Percentiles rank a stretch among this genome's conserved stretches.
These are phyloP conservation scores for Anarhynchus alexandrinus DNA, from an alignment of 2,113 vertebrate genomes.

Conservation along the genomic window DNA sequence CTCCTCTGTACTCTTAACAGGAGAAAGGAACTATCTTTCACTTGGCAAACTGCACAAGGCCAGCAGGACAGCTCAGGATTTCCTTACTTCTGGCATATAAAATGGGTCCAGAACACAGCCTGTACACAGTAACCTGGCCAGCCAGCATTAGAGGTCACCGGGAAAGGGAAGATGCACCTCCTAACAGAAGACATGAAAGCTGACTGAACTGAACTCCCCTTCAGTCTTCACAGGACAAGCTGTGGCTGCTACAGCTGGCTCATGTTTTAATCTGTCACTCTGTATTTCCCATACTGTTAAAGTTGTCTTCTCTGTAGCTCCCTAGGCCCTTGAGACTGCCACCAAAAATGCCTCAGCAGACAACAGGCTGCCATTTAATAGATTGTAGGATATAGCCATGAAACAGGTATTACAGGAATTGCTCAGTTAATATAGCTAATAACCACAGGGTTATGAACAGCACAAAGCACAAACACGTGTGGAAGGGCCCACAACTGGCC, in stretches of 20 bases:
- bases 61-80: neutral
- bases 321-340: neutral
- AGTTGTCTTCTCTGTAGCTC: neutral
- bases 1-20: neutral
- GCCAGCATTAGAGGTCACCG: neutral
- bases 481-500: neutral
- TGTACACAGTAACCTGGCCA: neutral
- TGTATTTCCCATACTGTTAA: neutral
- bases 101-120: neutral
- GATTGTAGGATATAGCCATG: neutral
- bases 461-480: neutral
- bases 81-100: neutral
- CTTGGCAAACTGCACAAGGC: neutral
- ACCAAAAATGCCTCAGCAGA: neutral
- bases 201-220: neutral
- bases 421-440: neutral
- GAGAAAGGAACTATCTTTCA: neutral
- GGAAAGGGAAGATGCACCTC: neutral
- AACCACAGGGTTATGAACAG: slow-evolving; percentile 2
- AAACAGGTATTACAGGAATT: neutral
- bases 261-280: neutral
- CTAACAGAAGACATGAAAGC: neutral
- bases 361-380: neutral
- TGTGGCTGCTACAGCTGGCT: neutral
- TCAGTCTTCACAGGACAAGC: neutral